phyloP scores from a whole-genome alignment of 2,797 vertebrate species.

The Dermochelys coriacea region DNA sequence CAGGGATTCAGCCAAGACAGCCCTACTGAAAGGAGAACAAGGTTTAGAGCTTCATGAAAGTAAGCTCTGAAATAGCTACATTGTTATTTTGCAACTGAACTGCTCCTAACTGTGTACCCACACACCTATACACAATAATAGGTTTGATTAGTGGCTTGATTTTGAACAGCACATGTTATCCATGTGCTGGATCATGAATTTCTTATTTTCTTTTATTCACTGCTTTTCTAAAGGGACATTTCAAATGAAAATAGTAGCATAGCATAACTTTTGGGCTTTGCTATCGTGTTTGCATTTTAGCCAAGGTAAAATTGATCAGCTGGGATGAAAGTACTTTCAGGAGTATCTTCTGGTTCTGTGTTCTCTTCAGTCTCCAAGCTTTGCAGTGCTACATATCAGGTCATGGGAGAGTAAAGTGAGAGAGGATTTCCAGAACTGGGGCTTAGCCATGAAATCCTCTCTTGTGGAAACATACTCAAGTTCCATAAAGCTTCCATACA shows the following conservation, averaged over 20 bases:
- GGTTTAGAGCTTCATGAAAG: slow-evolving; percentile 2
- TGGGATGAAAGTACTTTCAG: background rate
- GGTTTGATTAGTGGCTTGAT: background rate
- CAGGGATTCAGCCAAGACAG: background rate
- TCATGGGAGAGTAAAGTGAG: background rate
- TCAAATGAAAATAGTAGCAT: background rate
- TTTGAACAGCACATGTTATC: background rate
- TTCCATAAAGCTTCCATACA: background rate
- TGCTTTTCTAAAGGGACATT: background rate
- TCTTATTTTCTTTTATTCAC: background rate
- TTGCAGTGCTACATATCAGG: background rate
- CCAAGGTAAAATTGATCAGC: background rate
- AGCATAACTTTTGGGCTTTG: background rate
- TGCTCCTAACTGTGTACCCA: background rate
- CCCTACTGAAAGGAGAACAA: background rate
- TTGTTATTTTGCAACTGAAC: background rate
- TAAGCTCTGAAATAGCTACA: background rate
- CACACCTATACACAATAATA: background rate
- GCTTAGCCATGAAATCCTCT: background rate
- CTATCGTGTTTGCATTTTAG: background rate
- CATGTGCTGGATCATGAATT: background rate
- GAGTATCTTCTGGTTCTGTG: background rate
- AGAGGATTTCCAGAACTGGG: background rate
- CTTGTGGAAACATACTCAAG: accelerated
- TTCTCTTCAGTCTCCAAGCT: background rate